Evolutionary conservation across 2,113 vertebrate species (phyloP), one percentile per base, ranked within the genome.

Genomic region (Marmota flaviventris): DNA sequence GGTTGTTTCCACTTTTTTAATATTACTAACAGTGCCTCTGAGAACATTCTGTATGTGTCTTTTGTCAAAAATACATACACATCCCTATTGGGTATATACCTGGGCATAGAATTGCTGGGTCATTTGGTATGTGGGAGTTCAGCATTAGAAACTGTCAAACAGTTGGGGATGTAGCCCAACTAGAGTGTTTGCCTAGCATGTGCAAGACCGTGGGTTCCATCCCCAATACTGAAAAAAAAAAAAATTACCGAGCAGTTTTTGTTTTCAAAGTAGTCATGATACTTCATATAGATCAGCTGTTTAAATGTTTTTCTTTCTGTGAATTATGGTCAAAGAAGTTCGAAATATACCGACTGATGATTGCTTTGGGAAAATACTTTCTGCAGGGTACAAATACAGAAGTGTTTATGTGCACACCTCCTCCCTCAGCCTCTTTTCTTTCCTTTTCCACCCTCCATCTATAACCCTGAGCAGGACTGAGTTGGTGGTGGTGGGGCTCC

Each of bases 231-330:
- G 27, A 63, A 63, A 63, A 63, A 10, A 63, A 10, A 63, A 9
- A 22, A 90, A 53, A 61, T 12, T 70, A 17, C 24, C 29, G n/a
- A 17, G n/a, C 0, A 8, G 17, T 20, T 20, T 58, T 56, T 17
- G 2, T 91, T 70, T 42, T 51, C n/a, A 79, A 81, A 96, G 39
- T 86, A 58, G 39, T 56, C 83, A 34, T 69, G 51, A 29, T 63
- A 58, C 42, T 67, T 92, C 70, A 81, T 91, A 70, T 75, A 34
- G 39, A 27, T 4, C 37, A 77, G 78, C 67, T 75, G 39, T 39
- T 90, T 61, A 93, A 90, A 48, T 78, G 58, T 51, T 93, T 95
- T 94, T 83, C 58, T 81, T 94, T 42, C 37, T 94, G 27, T 65
- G 25, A 92, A 89, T 37, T 56, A 45, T 77, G 9, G 22, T 79